Conservation (phyloP, 2,797 vertebrate genomes). For the Hafferia zeledoni region DNA sequence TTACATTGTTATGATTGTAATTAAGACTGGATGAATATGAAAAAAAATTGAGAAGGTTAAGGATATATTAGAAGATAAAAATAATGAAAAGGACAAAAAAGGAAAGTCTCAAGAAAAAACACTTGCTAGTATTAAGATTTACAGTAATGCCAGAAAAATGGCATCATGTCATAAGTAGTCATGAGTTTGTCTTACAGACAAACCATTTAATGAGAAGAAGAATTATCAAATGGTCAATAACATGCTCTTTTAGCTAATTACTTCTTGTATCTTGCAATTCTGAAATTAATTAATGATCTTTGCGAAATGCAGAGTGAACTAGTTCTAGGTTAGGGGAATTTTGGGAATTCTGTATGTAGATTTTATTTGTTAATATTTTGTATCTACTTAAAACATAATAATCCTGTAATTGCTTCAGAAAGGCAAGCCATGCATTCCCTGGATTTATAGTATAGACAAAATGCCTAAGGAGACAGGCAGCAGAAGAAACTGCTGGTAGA, state of each 20-base stretch:
- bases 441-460: background rate
- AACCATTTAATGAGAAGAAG: background rate
- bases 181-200: background rate
- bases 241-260: background rate
- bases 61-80: slow-evolving; percentile 70
- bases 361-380: background rate
- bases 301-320: background rate
- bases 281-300: background rate
- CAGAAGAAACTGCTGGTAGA: background rate
- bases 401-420: background rate
- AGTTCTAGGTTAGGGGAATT: background rate
- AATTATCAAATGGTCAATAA: background rate
- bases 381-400: background rate
- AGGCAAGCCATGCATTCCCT: background rate
- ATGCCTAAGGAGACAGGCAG: background rate
- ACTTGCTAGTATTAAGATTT: slow-evolving; percentile 82
- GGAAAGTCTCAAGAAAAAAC: slow-evolving; percentile 72
- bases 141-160: slow-evolving; percentile 75
- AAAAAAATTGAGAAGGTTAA: slow-evolving; percentile 39
- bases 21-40: slow-evolving; percentile 64
- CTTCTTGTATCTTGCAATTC: background rate
- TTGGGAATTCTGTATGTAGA: background rate
- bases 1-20: slow-evolving; percentile 29
- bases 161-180: background rate
- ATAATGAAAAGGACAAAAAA: slow-evolving; percentile 71